phyloP scores from a whole-genome alignment of 1,140 invertebrate genomes.

The Bombus affinis region DNA sequence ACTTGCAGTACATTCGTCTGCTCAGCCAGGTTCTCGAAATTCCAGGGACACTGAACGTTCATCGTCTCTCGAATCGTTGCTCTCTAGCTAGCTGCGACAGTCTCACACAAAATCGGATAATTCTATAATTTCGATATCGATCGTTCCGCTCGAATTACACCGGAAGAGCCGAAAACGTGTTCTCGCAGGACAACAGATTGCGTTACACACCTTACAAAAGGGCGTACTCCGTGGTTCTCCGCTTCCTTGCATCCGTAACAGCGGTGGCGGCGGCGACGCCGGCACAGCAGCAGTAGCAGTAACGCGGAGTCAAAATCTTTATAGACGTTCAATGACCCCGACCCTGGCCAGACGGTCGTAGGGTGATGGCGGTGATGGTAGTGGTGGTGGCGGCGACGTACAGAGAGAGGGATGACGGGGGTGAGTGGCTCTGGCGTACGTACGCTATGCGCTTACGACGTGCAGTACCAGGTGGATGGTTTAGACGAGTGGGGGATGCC shows the following conservation, averaged over 20 bases:
- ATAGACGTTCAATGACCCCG: slow-evolving; percentile 83
- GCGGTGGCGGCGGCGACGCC: slow-evolving; percentile 50
- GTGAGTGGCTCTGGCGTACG: slow-evolving; percentile 56
- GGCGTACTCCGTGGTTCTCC: slow-evolving; percentile 53
- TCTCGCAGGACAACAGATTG: slow-evolving; percentile 15
- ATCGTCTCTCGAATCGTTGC: too few species aligned
- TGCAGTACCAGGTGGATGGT: slow-evolving; percentile 65
- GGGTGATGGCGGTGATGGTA: slow-evolving; percentile 60
- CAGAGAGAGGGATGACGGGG: slow-evolving; percentile 39
- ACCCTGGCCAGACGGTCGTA: slow-evolving; percentile 81
- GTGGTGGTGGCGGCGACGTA: slow-evolving; percentile 40
- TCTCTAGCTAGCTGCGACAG: too few species aligned
- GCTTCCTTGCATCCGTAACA: slow-evolving; percentile 59
- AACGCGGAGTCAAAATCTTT: slow-evolving; percentile 82
- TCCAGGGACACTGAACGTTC: not conserved
- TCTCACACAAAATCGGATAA: not conserved
- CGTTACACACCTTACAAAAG: slow-evolving; percentile 34
- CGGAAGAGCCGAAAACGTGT: not conserved
- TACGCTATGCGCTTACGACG: slow-evolving; percentile 65
- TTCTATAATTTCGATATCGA: slow-evolving; percentile 28
- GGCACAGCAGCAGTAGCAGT: slow-evolving; percentile 63
- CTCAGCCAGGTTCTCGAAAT: not conserved
- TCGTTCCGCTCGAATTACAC: slow-evolving; percentile 16
- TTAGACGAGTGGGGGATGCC: slow-evolving; percentile 57
- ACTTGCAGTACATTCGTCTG: not conserved